Base-by-base conservation (phyloP, 2,888 invertebrate species). In the Pachliopta kotzebuea region DNA sequence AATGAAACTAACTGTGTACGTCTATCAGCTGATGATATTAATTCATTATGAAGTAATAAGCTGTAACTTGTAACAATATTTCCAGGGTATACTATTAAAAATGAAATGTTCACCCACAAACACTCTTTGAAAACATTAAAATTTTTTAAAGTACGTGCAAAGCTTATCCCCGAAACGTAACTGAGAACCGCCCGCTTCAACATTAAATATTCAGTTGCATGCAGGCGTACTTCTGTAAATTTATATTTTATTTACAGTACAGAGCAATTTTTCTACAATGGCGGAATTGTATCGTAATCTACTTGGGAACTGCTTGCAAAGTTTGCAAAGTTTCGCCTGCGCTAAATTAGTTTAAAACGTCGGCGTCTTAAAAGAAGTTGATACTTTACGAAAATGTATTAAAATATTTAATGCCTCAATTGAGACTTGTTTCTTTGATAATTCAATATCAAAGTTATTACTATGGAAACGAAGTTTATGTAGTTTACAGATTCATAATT, bases 181-280 rank as follows among this genome's bases (percentile, higher is more conserved):
- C 45, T 18, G 6, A 45, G 45, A 7, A 45, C 3, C 4, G 45
- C 18, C 11, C 45, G 18, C 11, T 45, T 45, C 45, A 45, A 45
- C 45, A n/a, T 18, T 55, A 45, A 61, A 55, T 20, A 29, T 55
- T 55, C 45, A 54, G 20, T 7, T 55, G 60, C 26, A 60, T 55
- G 17, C 26, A 37, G 24, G 53, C 9, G 37, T n/a, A 21, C 20
- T 56, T 26, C 26, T 45, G 24, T 55, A 24, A n/a, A 55, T 61
- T 55, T 61, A 55, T 45, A 42, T 55, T 45, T 42, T 26, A 26
- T 55, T 20, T 4, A 20, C 23, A 1, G 29, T 55, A 26, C 60
- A 42, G 29, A 61, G 29, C 45, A 54, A 42, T 55, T 56, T 56
- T 56, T 37, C 31, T 11, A 62, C 56, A 63, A 63, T 58, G 26